Conservation (phyloP, 2,113 vertebrate genomes). For the Recurvirostra avosetta region DNA sequence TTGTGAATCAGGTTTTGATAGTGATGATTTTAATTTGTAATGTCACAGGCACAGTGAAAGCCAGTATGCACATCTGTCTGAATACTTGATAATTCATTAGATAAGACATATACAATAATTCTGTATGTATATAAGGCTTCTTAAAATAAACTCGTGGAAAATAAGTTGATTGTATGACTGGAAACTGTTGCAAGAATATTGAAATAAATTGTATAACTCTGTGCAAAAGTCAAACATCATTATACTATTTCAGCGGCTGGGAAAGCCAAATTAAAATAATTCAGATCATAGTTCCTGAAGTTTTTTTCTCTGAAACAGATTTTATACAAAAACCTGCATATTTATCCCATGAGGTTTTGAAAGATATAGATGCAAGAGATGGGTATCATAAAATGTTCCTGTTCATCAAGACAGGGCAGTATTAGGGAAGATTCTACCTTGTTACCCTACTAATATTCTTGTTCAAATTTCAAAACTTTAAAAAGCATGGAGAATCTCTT, state of each 20-base stretch:
- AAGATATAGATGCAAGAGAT: not conserved
- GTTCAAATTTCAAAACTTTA: not conserved
- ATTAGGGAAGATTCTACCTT: not conserved
- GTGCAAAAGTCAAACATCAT: not conserved
- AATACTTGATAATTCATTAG: not conserved
- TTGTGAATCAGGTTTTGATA: not conserved
- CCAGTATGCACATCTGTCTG: not conserved
- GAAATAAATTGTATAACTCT: not conserved
- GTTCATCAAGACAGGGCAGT: not conserved
- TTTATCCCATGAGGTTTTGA: not conserved
- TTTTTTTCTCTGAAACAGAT: not conserved
- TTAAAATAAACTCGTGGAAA: not conserved
- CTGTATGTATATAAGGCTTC: not conserved
- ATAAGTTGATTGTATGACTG: not conserved
- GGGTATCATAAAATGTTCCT: not conserved
- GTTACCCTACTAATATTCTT: not conserved
- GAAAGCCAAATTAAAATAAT: not conserved
- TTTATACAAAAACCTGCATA: not conserved
- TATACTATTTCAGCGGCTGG: not conserved
- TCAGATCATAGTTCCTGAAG: not conserved
- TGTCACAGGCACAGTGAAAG: not conserved
- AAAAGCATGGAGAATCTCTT: not conserved
- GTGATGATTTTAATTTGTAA: not conserved
- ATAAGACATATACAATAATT: not conserved
- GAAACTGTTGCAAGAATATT: not conserved